Evolutionary conservation across 1,140 invertebrate genomes (phyloP).

Genomic region (Rhagoletis zephyria): DNA sequence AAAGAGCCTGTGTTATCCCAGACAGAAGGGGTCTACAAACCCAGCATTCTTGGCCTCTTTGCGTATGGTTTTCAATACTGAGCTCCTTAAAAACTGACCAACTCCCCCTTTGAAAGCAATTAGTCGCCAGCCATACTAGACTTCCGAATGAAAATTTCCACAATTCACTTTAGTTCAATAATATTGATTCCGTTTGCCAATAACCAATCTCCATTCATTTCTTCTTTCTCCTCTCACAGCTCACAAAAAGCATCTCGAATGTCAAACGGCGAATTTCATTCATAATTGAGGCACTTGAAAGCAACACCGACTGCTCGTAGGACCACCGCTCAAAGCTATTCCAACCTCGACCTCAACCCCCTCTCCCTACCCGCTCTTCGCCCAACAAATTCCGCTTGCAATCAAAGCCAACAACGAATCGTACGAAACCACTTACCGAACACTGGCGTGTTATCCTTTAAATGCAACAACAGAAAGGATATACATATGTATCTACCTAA

Average conservation of each 20-base stretch:
- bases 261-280: conserved; percentile 18
- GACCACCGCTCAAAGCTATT: neutral
- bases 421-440: neutral
- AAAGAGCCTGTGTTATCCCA: too few species aligned
- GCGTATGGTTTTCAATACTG: too few species aligned
- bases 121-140: neutral
- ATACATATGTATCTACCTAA: neutral
- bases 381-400: neutral
- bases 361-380: neutral
- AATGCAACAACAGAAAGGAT: neutral
- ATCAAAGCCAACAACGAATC: conserved; percentile 24
- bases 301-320: neutral
- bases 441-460: conserved; percentile 44
- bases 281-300: conserved; percentile 34
- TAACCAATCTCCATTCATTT: conserved; percentile 5
- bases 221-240: neutral
- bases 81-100: neutral
- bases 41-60: too few species aligned
- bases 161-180: neutral
- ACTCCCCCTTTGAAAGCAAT: neutral
- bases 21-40: too few species aligned
- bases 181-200: conserved; percentile 20
- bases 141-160: neutral
- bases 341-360: neutral
- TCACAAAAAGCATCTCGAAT: conserved; percentile 29